Evolutionary conservation across 2,113 vertebrate genomes (phyloP).

Genomic region (Entomyzon cyanotis): DNA sequence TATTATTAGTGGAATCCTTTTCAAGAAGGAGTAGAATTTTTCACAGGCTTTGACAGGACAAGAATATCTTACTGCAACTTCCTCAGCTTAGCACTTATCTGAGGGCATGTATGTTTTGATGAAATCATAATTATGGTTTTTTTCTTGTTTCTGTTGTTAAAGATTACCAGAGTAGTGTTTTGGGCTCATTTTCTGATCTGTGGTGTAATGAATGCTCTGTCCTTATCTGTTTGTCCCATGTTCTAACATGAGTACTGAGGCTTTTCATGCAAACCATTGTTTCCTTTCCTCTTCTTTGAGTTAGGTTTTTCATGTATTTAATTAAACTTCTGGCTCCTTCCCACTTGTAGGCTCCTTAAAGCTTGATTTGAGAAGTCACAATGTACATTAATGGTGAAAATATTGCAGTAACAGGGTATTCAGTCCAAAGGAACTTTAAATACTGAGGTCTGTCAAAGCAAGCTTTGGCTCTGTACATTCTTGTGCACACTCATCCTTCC

Average conservation of each 20-base stretch:
- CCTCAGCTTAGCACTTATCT: neutral
- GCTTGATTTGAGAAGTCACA: neutral
- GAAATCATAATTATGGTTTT: neutral
- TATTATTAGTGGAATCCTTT: neutral
- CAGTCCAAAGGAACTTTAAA: neutral
- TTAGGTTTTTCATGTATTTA: neutral
- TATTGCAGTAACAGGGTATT: neutral
- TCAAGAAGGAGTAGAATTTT: neutral
- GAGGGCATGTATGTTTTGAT: neutral
- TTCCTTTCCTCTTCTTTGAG: neutral
- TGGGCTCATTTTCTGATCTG: neutral
- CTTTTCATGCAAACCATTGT: neutral
- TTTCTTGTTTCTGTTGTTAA: neutral
- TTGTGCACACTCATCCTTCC: neutral
- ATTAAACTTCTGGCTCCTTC: neutral
- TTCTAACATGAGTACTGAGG: rapidly evolving
- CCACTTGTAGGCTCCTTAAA: neutral
- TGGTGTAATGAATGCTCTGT: neutral
- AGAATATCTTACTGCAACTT: neutral
- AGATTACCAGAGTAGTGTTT: neutral
- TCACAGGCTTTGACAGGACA: neutral
- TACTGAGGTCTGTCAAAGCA: neutral
- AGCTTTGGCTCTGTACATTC: neutral
- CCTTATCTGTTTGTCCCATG: neutral
- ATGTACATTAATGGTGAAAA: neutral